Base-by-base conservation (phyloP, 1,140 invertebrate species). In the Augochlora pura region DNA sequence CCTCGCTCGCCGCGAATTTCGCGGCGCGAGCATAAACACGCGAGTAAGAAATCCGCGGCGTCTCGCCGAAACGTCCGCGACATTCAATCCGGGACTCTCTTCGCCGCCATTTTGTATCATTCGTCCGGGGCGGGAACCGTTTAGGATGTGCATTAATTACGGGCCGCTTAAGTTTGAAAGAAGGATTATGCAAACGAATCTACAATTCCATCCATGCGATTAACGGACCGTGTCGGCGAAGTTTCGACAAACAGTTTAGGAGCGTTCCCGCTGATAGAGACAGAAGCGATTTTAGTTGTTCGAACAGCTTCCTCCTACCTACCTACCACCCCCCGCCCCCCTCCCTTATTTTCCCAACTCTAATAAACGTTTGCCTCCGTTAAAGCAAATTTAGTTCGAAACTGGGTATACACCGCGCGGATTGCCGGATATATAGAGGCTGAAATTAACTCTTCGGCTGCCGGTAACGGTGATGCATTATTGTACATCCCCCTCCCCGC, bases 351-450 rank as follows among this genome's bases (percentile, higher is more conserved):
- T 21, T 38, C 18, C 27, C 8, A 63, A 63, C 18, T 63, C 7
- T 63, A 32, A 63, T 63, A 63, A 63, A 38, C 27, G 54, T 57
- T 57, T 57, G 54, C 54, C 18, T 57, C 21, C 54, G 54, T 57
- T 57, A 57, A 57, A 57, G 54, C 54, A 57, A 57, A 57, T 57
- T 57, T 57, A 57, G 54, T 57, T 57, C 54, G 54, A 57, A 57
- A 57, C 54, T 57, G 54, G 18, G 54, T n/a, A 57, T n/a, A 57
- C 54, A n/a, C 1, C 1, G 21, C n/a, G 54, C 54, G 21, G 54
- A 57, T 57, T 57, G 54, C n/a, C 54, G n/a, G n/a, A n/a, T n/a
- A 57, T n/a, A 57, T n/a, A 57, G 54, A n/a, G 54, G 54, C 0
- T 57, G n/a, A 57, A 57, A 57, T 57, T 57, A 57, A 57, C 54